phyloP scores from a whole-genome alignment of 92 coral and sea anemone species.

The Zoanthus solanderi region DNA sequence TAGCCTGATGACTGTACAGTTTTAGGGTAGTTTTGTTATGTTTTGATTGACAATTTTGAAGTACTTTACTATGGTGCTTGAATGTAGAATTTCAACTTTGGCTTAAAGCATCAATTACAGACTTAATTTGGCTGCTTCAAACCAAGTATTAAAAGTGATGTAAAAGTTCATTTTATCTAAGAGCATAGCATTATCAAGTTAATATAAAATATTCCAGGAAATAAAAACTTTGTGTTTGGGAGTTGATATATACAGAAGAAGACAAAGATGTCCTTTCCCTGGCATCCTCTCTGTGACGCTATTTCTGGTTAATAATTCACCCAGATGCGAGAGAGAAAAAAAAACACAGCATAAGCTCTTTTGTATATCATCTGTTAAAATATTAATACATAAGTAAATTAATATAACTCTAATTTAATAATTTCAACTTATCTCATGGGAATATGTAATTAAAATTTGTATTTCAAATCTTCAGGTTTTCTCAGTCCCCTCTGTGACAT shows the following conservation, averaged over 20 bases:
- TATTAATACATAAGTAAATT: too few relatives aligned
- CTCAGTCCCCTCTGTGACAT: too few relatives aligned
- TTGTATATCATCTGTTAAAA: slow-evolving; percentile 6
- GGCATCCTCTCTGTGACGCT: not conserved
- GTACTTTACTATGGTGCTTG: slow-evolving; percentile 4
- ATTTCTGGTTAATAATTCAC: not conserved
- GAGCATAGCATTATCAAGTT: slow-evolving; percentile 32
- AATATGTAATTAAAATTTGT: too few relatives aligned
- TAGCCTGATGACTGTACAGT: not conserved
- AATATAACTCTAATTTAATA: too few relatives aligned
- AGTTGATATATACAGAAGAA: slow-evolving; percentile 13
- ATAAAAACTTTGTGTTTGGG: slow-evolving; percentile 24
- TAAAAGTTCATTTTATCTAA: slow-evolving; percentile 24
- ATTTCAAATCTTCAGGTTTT: too few relatives aligned
- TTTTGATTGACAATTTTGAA: slow-evolving; percentile 24
- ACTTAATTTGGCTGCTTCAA: slow-evolving; percentile 21
- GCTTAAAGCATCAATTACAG: slow-evolving; percentile 1
- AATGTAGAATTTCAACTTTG: slow-evolving; percentile 17
- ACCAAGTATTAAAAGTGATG: slow-evolving; percentile 20
- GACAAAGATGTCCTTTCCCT: slow-evolving; percentile 21
- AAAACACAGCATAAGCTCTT: slow-evolving; percentile 15
- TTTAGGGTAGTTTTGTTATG: slow-evolving; percentile 17
- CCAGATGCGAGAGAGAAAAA: not conserved
- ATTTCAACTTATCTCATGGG: too few relatives aligned
- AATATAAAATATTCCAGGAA: slow-evolving; percentile 13